These are phyloP conservation scores for Creontiades dilutus DNA, from an alignment of 2,888 invertebrate species.

Conservation along the genomic window DNA sequence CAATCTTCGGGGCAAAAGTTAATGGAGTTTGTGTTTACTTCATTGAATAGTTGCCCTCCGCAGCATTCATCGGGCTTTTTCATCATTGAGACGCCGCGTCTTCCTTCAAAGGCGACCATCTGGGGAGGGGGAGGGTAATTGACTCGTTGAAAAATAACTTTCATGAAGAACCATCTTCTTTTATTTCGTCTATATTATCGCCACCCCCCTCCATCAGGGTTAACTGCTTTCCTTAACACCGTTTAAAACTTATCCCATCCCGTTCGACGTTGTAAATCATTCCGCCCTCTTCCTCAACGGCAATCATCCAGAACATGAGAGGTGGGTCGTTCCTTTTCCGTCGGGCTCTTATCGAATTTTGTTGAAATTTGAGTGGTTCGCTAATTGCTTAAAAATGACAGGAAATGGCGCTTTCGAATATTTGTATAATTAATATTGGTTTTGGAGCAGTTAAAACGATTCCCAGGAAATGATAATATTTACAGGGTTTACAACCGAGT, in stretches of 20 bases:
- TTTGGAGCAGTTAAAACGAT: too few relatives aligned
- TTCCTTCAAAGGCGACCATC: neutral
- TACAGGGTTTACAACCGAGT: too few relatives aligned
- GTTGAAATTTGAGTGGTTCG: too few relatives aligned
- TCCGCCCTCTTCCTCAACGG: neutral
- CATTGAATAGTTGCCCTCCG: constrained; percentile 28
- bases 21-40: constrained; percentile 68
- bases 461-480: too few relatives aligned
- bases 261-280: constrained; percentile 35
- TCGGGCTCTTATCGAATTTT: too few relatives aligned
- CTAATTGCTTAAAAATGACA: too few relatives aligned
- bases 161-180: constrained; percentile 60
- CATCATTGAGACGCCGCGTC: constrained; percentile 33
- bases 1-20: constrained; percentile 49
- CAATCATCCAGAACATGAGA: constrained; percentile 1
- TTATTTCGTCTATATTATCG: constrained; percentile 40
- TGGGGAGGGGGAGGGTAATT: constrained; percentile 49
- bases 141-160: constrained; percentile 64
- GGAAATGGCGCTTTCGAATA: too few relatives aligned
- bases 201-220: neutral
- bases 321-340: neutral
- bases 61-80: constrained; percentile 10
- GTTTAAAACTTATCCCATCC: constrained; percentile 57
- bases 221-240: constrained; percentile 54
- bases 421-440: too few relatives aligned